These are phyloP conservation scores for Drosophila seclusa DNA, from an alignment of 2,888 invertebrate species.

Conservation along the genomic window DNA sequence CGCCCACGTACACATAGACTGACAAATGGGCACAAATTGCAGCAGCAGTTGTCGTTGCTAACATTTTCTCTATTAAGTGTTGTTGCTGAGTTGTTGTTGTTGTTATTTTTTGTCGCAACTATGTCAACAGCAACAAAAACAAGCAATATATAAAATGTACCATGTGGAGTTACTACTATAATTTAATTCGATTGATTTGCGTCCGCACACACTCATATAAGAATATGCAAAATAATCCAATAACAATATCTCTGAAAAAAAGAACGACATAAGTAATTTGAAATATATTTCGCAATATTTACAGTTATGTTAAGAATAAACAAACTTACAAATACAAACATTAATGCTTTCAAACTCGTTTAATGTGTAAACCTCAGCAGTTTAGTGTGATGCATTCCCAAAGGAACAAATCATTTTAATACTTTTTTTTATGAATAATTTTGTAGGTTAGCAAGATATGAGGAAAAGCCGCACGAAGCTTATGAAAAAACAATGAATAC, in stretches of 20 bases:
- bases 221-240: not conserved
- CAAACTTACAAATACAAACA: not conserved
- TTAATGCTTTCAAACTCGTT: not conserved
- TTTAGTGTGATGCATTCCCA: not conserved
- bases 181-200: not conserved
- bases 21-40: constrained; percentile 71
- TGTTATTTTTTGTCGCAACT: constrained; percentile 20
- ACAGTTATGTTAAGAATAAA: not conserved
- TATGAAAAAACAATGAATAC: too few species aligned
- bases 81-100: constrained; percentile 22
- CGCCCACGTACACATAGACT: not conserved
- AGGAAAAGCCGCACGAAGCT: too few species aligned
- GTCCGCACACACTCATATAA: not conserved
- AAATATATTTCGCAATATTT: not conserved
- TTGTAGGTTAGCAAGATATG: not conserved
- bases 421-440: not conserved
- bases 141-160: not conserved
- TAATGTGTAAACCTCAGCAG: not conserved
- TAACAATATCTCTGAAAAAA: not conserved
- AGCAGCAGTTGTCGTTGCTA: constrained; percentile 44
- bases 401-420: not conserved
- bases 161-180: not conserved
- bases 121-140: constrained; percentile 33
- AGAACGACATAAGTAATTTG: not conserved
- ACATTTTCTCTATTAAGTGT: constrained; percentile 26